phyloP scores from a whole-genome alignment of 1,140 invertebrate species.

The Procambarus clarkii region DNA sequence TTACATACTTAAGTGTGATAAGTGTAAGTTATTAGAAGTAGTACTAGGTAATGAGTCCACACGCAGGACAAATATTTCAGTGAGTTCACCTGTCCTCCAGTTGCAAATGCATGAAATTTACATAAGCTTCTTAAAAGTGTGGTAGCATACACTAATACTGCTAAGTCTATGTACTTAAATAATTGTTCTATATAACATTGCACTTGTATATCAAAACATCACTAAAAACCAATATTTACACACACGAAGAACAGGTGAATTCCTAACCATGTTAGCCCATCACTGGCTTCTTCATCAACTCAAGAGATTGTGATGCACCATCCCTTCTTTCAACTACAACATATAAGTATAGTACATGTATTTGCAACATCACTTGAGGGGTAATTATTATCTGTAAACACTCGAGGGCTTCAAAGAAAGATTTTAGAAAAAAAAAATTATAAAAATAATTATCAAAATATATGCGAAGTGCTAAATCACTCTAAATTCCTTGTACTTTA shows the following conservation, averaged over 20 bases:
- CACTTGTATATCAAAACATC: conserved; percentile 48
- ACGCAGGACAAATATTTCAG: conserved; percentile 57
- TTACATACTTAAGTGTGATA: conserved; percentile 49
- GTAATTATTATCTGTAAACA: background rate
- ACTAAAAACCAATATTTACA: conserved; percentile 57
- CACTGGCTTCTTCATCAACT: conserved; percentile 30
- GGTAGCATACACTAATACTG: conserved; percentile 58
- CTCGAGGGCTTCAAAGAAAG: background rate
- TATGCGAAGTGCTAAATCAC: background rate
- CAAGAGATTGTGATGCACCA: conserved; percentile 12
- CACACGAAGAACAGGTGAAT: conserved; percentile 52
- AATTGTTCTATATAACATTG: conserved; percentile 52
- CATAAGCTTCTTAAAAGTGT: conserved; percentile 44
- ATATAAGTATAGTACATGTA: background rate
- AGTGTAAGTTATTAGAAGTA: conserved; percentile 59
- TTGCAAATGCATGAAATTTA: conserved; percentile 48
- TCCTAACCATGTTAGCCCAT: conserved; percentile 50
- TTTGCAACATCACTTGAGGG: background rate
- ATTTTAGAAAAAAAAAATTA: background rate
- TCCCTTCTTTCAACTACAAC: background rate
- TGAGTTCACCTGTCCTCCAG: conserved; percentile 56
- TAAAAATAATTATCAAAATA: background rate
- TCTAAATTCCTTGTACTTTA: background rate
- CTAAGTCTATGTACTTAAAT: conserved; percentile 54
- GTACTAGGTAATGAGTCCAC: conserved; percentile 53